phyloP scores from a whole-genome alignment of 2,113 vertebrate species.

The Amphiprion ocellaris region DNA sequence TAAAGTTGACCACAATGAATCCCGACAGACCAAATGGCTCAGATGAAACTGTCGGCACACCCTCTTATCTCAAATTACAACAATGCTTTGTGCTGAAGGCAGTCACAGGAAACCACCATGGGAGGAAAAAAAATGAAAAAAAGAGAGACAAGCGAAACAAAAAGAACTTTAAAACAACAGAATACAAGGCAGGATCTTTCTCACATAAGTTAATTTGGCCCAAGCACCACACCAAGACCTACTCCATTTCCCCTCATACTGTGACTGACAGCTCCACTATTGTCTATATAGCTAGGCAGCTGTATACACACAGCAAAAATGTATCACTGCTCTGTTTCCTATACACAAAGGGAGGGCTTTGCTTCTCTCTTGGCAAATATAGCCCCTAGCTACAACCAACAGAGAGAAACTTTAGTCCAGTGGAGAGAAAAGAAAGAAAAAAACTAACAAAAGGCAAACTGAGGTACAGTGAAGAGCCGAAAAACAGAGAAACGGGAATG shows the following conservation, averaged over 20 bases:
- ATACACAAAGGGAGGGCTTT: slow-evolving; percentile 68
- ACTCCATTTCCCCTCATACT: slow-evolving; percentile 38
- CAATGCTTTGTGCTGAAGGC: slow-evolving; percentile 11
- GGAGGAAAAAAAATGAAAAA: neutral
- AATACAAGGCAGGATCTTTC: slow-evolving; percentile 12
- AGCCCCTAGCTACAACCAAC: slow-evolving; percentile 71
- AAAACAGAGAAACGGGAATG: neutral
- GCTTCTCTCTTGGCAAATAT: slow-evolving; percentile 66
- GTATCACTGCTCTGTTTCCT: slow-evolving; percentile 79
- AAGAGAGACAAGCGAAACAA: neutral
- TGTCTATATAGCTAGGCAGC: slow-evolving; percentile 77
- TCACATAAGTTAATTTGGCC: slow-evolving; percentile 14
- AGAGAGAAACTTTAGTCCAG: slow-evolving; percentile 51
- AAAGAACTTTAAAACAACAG: slow-evolving; percentile 24
- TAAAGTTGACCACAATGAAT: slow-evolving; percentile 35
- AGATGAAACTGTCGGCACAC: slow-evolving; percentile 54
- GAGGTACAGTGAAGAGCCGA: slow-evolving; percentile 23
- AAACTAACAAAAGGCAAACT: slow-evolving; percentile 33
- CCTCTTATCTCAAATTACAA: slow-evolving; percentile 67
- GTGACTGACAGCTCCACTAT: slow-evolving; percentile 69
- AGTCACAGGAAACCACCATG: slow-evolving; percentile 7
- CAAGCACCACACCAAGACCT: slow-evolving; percentile 19
- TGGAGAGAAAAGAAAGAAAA: slow-evolving; percentile 15
- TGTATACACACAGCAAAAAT: slow-evolving; percentile 79
- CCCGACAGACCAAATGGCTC: slow-evolving; percentile 19